Evolutionary conservation across 37 sponge, comb jelly and placozoan species (phyloP).

Genomic region (Ianthella basta): DNA sequence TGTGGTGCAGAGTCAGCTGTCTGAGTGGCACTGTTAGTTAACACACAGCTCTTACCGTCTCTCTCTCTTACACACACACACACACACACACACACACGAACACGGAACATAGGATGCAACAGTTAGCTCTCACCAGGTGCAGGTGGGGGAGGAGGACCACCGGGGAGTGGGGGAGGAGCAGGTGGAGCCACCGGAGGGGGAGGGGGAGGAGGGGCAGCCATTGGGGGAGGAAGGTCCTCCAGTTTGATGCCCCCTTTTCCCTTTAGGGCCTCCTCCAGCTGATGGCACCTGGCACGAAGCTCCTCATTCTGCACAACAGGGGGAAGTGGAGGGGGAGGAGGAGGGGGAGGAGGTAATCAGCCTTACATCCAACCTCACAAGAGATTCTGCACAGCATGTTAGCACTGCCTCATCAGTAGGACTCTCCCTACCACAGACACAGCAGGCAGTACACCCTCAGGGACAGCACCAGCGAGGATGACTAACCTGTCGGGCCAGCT

Average conservation of each 20-base stretch:
- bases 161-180: slow-evolving; percentile 44
- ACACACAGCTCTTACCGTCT: too few relatives aligned
- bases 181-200: slow-evolving; percentile 47
- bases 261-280: slow-evolving; percentile 45
- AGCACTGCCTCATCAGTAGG: too few relatives aligned
- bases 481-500: slow-evolving; percentile 11
- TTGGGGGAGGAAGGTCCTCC: slow-evolving; percentile 40
- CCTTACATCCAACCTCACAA: background rate
- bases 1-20: background rate
- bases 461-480: background rate
- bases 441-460: background rate
- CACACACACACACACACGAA: background rate
- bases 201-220: slow-evolving; percentile 26
- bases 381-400: background rate
- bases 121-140: slow-evolving; percentile 26
- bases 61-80: background rate
- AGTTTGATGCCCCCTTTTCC: slow-evolving; percentile 46
- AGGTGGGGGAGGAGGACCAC: slow-evolving; percentile 27
- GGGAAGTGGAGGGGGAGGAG: background rate
- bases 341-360: too few relatives aligned
- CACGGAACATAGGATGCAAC: too few relatives aligned
- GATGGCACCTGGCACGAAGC: slow-evolving; percentile 10
- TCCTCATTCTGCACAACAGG: slow-evolving; percentile 28
- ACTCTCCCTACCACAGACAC: too few relatives aligned
- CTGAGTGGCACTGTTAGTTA: background rate